phyloP scores from a whole-genome alignment of 2,888 invertebrate genomes.

The Drosophila fulvimacula region DNA sequence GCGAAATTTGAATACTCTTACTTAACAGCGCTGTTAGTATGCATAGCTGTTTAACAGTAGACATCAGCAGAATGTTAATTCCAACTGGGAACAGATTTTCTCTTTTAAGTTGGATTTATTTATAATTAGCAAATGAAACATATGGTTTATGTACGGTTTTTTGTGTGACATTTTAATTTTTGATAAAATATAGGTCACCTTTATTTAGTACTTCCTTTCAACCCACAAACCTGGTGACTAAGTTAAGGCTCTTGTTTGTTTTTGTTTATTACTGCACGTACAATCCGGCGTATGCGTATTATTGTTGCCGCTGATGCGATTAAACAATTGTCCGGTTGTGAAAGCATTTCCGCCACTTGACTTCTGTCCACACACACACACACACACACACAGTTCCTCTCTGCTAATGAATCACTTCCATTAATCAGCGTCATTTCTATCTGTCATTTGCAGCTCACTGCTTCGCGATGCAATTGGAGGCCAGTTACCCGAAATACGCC shows the following conservation, averaged over 20 bases:
- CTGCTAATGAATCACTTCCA: slow-evolving; percentile 65
- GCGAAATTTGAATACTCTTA: slow-evolving; percentile 42
- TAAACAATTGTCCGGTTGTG: slow-evolving; percentile 77
- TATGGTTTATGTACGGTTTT: neutral
- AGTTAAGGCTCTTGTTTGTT: slow-evolving; percentile 41
- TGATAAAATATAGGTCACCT: neutral
- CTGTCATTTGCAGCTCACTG: slow-evolving; percentile 45
- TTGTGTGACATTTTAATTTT: neutral
- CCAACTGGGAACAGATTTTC: too few species aligned
- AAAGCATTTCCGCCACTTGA: slow-evolving; percentile 74
- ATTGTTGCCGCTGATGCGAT: slow-evolving; percentile 69
- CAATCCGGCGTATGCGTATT: slow-evolving; percentile 61
- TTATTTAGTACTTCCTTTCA: neutral
- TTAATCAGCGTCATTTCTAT: slow-evolving; percentile 61
- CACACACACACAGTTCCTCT: slow-evolving; percentile 3
- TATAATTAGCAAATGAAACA: neutral
- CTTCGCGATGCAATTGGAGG: slow-evolving; percentile 83
- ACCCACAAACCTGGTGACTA: slow-evolving; percentile 34
- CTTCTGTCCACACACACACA: slow-evolving; percentile 32
- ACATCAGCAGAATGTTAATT: neutral
- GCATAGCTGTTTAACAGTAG: slow-evolving; percentile 3
- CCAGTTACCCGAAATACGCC: slow-evolving; percentile 82
- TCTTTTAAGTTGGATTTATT: neutral
- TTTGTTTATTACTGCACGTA: slow-evolving; percentile 52
- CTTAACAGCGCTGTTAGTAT: slow-evolving; percentile 3